These are phyloP conservation scores for Panulirus ornatus DNA, from an alignment of 1,140 invertebrate species.

Conservation along the genomic window DNA sequence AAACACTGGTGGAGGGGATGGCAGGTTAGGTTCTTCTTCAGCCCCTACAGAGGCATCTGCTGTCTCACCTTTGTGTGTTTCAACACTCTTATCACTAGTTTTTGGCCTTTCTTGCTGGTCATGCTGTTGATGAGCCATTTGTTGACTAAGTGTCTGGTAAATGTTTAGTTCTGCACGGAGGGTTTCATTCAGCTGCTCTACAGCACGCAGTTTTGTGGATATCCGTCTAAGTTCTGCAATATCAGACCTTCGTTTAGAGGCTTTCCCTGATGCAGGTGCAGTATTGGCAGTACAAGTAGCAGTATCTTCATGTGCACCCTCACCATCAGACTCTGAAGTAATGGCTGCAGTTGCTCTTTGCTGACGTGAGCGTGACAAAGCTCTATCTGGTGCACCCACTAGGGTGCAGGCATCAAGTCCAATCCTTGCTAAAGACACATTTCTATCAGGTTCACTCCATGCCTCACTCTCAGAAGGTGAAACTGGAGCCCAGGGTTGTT, in stretches of 20 bases:
- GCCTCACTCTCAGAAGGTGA: constrained; percentile 82
- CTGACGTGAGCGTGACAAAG: constrained; percentile 56
- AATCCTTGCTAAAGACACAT: constrained; percentile 87
- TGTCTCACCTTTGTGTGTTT: constrained; percentile 36
- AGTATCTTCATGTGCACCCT: constrained; percentile 44
- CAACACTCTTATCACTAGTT: constrained; percentile 54
- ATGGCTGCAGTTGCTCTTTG: constrained; percentile 47
- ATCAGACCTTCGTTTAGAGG: constrained; percentile 70
- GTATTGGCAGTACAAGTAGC: constrained; percentile 26
- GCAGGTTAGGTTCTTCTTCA: constrained; percentile 26
- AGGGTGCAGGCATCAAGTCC: constrained; percentile 80
- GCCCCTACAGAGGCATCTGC: constrained; percentile 53
- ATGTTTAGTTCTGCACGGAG: constrained; percentile 78
- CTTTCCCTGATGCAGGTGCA: constrained; percentile 46
- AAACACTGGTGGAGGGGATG: constrained; percentile 27
- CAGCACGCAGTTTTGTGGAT: constrained; percentile 74
- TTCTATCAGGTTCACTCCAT: constrained; percentile 90
- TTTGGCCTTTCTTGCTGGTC: constrained; percentile 13
- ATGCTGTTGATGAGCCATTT: constrained; percentile 27
- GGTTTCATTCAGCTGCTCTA: constrained; percentile 78
- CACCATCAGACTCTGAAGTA: constrained; percentile 74
- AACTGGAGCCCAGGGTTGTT: constrained; percentile 55
- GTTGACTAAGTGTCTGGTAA: constrained; percentile 72
- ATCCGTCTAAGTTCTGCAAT: constrained; percentile 75
- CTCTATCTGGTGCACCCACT: constrained; percentile 59